These are phyloP conservation scores for Nephila pilipes DNA, from an alignment of 1,140 invertebrate species.

Conservation along the genomic window DNA sequence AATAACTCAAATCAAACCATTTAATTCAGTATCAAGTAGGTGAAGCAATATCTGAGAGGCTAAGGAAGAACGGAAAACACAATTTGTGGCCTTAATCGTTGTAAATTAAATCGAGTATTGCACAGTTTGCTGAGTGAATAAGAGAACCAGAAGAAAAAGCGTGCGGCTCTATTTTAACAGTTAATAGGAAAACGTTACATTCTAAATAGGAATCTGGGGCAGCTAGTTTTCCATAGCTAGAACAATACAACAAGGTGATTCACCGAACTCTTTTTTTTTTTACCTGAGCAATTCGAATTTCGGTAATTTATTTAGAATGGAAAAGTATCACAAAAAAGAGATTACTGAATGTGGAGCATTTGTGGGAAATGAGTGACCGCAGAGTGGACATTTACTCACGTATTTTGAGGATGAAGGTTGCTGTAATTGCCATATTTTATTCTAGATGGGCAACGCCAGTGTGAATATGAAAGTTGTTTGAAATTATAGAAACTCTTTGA, in stretches of 20 bases:
- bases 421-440: not conserved
- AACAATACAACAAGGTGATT: not conserved
- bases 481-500: too few relatives aligned
- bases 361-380: not conserved
- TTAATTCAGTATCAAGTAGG: not conserved
- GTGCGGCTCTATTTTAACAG: not conserved
- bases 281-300: not conserved
- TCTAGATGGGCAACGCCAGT: too few relatives aligned
- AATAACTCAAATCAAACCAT: not conserved
- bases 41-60: not conserved
- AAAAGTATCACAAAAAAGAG: not conserved
- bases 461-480: too few relatives aligned
- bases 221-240: not conserved
- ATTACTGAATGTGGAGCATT: not conserved
- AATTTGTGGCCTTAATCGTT: not conserved
- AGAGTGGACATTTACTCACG: not conserved
- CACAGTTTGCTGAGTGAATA: not conserved
- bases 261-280: not conserved
- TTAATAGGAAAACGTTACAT: constrained; percentile 33
- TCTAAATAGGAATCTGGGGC: not conserved
- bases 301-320: not conserved
- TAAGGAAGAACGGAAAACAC: not conserved
- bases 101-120: not conserved
- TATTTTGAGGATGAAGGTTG: not conserved
- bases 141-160: not conserved